phyloP scores from a whole-genome alignment of 2,797 vertebrate genomes.

The Staurois parvus region DNA sequence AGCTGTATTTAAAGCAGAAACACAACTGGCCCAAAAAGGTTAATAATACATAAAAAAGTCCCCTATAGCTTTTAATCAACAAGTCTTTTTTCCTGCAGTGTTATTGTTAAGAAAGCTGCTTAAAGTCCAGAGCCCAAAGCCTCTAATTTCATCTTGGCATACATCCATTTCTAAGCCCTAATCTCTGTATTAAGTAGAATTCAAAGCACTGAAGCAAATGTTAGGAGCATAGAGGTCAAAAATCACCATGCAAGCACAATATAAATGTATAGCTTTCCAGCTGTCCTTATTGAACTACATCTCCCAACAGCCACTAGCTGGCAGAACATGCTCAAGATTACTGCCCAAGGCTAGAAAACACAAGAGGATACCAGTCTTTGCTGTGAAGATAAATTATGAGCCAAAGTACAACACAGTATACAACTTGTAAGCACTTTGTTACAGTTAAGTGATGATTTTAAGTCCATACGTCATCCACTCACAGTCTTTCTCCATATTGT shows the following conservation, averaged over 20 bases:
- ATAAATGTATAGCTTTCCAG: neutral
- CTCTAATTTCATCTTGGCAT: conserved; percentile 65
- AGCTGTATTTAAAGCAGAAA: neutral
- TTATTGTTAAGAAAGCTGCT: conserved; percentile 59
- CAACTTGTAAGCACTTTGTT: no score
- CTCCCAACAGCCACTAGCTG: neutral
- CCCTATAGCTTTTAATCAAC: conserved; percentile 48
- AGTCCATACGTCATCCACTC: no score
- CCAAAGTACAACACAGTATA: no score
- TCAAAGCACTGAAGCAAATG: conserved; percentile 51
- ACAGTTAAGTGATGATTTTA: no score
- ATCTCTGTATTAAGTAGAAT: conserved; percentile 64
- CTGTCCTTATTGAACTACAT: neutral
- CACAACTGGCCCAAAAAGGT: neutral
- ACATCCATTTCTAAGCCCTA: conserved; percentile 60
- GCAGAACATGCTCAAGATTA: no score
- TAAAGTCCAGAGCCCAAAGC: conserved; percentile 64
- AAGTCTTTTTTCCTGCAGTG: conserved; percentile 43
- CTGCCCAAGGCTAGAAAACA: no score
- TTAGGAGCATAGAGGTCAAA: conserved; percentile 11
- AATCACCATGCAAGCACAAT: conserved; percentile 27
- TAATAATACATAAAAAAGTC: conserved; percentile 16
- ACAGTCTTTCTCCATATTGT: no score
- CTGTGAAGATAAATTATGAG: no score
- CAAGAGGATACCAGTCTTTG: no score